A percentile compares a stretch with the other conserved stretches of the same genome.
These are phyloP conservation scores for Alloscopus bannaensis DNA, from an alignment of 2,888 invertebrate species.

Conservation along the genomic window DNA sequence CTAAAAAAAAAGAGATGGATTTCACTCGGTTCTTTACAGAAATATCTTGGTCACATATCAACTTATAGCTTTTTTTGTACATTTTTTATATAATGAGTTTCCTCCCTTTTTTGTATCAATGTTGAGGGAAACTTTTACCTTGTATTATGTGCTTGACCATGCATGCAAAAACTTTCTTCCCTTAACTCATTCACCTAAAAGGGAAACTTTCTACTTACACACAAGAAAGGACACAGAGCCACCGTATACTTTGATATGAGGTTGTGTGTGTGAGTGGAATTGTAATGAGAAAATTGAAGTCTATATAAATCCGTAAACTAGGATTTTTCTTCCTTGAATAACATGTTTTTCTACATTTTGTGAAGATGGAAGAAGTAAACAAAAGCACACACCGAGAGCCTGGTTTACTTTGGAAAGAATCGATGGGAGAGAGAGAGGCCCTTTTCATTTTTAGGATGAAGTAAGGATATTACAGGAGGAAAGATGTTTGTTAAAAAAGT, in stretches of 20 bases:
- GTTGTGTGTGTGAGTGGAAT: slow-evolving; percentile 31
- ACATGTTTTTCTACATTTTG: slow-evolving; percentile 14
- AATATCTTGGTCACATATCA: too few species aligned
- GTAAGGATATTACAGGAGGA: neutral
- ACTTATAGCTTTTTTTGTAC: too few species aligned
- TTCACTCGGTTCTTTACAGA: too few species aligned
- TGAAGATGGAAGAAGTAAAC: slow-evolving; percentile 16
- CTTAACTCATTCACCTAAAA: slow-evolving; percentile 7
- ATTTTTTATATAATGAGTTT: too few species aligned
- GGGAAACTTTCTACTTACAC: slow-evolving; percentile 27
- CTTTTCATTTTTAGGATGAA: too few species aligned
- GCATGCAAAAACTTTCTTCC: slow-evolving; percentile 24
- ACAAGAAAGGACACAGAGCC: slow-evolving; percentile 6
- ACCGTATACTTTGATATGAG: slow-evolving; percentile 13
- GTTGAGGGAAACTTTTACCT: neutral
- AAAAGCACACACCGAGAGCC: too few species aligned
- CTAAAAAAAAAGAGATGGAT: neutral
- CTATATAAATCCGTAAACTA: neutral
- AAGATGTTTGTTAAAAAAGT: neutral
- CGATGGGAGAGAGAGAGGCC: neutral
- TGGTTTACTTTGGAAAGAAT: neutral
- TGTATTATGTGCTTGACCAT: slow-evolving; percentile 37
- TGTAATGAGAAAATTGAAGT: slow-evolving; percentile 32
- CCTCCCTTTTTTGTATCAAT: too few species aligned
- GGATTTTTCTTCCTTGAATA: neutral